Evolutionary conservation across 2,113 vertebrate genomes (phyloP).

Genomic region (Podocnemis expansa): DNA sequence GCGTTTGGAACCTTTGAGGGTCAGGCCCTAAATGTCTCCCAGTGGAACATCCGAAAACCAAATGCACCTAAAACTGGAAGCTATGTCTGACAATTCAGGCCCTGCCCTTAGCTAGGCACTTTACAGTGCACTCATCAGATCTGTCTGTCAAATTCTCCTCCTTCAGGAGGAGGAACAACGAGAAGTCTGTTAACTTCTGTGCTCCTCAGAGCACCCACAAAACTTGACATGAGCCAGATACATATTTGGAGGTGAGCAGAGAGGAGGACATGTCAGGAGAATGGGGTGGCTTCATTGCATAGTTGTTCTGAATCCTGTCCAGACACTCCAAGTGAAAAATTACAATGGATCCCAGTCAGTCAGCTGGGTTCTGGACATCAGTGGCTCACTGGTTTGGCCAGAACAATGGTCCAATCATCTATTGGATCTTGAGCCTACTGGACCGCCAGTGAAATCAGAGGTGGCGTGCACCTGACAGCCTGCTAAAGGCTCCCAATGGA

Average conservation of each 20-base stretch:
- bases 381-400: not conserved
- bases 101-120: no score
- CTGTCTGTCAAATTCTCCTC: not conserved
- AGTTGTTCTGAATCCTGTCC: no score
- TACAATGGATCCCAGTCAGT: not conserved
- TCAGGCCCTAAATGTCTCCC: no score
- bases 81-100: no score
- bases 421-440: rapidly evolving
- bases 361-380: not conserved
- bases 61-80: no score
- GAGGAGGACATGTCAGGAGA: no score
- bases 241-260: rapidly evolving
- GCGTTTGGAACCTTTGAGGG: no score
- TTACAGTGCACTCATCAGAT: no score
- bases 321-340: not conserved
- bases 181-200: rapidly evolving
- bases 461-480: not conserved
- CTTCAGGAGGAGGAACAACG: not conserved
- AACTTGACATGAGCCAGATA: not conserved
- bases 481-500: rapidly evolving
- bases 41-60: no score
- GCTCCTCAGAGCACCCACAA: rapidly evolving
- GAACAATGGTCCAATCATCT: not conserved
- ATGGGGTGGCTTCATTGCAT: no score
- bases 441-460: not conserved